phyloP scores from a whole-genome alignment of 2,888 invertebrate genomes.

The Drosophila bunnanda region DNA sequence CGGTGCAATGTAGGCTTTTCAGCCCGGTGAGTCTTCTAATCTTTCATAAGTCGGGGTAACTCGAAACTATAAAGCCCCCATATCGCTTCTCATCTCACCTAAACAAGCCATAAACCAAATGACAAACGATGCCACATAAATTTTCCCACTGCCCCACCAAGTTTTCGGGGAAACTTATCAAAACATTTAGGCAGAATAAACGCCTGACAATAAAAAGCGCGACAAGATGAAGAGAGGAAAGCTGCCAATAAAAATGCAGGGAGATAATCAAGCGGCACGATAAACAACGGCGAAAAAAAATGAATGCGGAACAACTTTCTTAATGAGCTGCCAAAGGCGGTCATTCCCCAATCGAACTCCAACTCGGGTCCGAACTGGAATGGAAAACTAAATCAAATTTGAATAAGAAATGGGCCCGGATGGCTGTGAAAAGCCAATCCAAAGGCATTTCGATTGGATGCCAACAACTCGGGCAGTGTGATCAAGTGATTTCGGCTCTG shows the following conservation, averaged over 20 bases:
- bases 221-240: slow-evolving; percentile 62
- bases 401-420: slow-evolving; percentile 68
- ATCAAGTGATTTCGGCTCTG: slow-evolving; percentile 66
- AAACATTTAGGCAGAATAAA: slow-evolving; percentile 78
- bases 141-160: slow-evolving; percentile 50
- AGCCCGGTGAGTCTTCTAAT: slow-evolving; percentile 16
- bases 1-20: slow-evolving; percentile 8
- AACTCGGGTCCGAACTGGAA: background rate
- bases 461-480: slow-evolving; percentile 54
- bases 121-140: slow-evolving; percentile 77
- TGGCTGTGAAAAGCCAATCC: slow-evolving; percentile 57
- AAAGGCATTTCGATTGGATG: slow-evolving; percentile 61
- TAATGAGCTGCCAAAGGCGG: slow-evolving; percentile 78
- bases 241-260: slow-evolving; percentile 31
- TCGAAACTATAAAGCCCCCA: slow-evolving; percentile 29
- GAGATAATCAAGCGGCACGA: slow-evolving; percentile 68
- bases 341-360: slow-evolving; percentile 29
- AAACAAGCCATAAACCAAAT: slow-evolving; percentile 77
- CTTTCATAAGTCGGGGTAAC: slow-evolving; percentile 7
- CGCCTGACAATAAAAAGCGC: slow-evolving; percentile 68
- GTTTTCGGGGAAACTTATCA: slow-evolving; percentile 65
- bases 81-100: slow-evolving; percentile 51
- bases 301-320: slow-evolving; percentile 78
- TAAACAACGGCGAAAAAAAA: slow-evolving; percentile 74
- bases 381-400: slow-evolving; percentile 72